Conservation (phyloP, 2,888 invertebrate species). For the Tetheella fluctuosa region DNA sequence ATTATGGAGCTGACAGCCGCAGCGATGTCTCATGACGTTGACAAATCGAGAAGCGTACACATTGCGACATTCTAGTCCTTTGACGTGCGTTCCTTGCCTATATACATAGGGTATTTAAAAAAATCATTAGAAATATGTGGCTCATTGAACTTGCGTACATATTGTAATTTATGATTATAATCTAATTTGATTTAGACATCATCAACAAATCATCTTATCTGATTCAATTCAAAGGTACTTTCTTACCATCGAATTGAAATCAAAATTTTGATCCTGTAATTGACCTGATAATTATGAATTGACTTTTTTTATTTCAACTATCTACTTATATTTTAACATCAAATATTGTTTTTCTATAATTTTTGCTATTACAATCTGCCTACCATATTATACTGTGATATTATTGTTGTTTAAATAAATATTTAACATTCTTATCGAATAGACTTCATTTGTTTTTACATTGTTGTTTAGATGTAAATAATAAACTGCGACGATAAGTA, state of each 20-base stretch:
- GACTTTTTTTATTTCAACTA: too few species aligned
- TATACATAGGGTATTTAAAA: background rate
- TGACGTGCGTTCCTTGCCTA: slow-evolving; percentile 41
- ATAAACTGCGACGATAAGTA: background rate
- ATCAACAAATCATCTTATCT: too few species aligned
- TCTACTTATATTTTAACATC: too few species aligned
- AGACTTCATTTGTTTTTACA: background rate
- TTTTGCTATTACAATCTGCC: background rate
- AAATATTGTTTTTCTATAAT: background rate
- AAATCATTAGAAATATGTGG: too few species aligned
- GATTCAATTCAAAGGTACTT: too few species aligned
- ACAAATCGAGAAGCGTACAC: slow-evolving; percentile 69
- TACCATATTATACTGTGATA: background rate
- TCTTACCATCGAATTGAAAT: too few species aligned
- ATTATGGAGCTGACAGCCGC: slow-evolving; percentile 60
- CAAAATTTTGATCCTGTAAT: too few species aligned
- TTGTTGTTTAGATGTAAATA: background rate
- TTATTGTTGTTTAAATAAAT: background rate
- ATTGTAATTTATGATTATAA: too few species aligned
- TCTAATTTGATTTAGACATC: too few species aligned
- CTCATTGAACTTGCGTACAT: too few species aligned
- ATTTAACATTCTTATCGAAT: background rate
- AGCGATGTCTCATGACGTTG: slow-evolving; percentile 68
- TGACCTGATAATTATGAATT: too few species aligned
- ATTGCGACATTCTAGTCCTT: slow-evolving; percentile 58